phyloP scores from a whole-genome alignment of 2,888 invertebrate species.

The Keiferia lycopersicella region DNA sequence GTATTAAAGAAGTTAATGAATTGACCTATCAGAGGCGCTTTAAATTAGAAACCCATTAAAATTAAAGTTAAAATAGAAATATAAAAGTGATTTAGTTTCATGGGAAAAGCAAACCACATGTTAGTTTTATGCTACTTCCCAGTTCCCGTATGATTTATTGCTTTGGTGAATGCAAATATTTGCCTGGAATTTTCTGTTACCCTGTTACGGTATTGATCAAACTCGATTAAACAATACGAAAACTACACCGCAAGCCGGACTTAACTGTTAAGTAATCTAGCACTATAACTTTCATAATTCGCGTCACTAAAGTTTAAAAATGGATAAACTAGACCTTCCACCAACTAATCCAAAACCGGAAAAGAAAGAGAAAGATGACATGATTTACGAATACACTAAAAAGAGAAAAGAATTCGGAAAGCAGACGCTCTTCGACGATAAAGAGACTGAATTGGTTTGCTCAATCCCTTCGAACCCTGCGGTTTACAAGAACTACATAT shows the following conservation, averaged over 20 bases:
- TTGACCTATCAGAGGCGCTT: too few relatives aligned
- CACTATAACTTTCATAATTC: background rate
- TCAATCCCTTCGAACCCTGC: constrained; percentile 83
- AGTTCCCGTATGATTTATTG: too few relatives aligned
- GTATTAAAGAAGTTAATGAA: background rate
- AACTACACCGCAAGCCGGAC: background rate
- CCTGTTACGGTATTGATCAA: constrained; percentile 17
- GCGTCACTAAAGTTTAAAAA: background rate
- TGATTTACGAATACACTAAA: constrained; percentile 83
- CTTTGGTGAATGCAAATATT: too few relatives aligned
- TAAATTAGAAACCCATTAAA: too few relatives aligned
- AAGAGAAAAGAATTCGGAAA: constrained; percentile 87
- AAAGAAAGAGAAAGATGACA: constrained; percentile 59
- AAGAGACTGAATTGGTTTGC: constrained; percentile 83
- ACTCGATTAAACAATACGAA: background rate
- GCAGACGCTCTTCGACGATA: constrained; percentile 86
- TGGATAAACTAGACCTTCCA: constrained; percentile 36
- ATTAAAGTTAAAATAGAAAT: too few relatives aligned
- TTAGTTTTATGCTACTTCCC: too few relatives aligned
- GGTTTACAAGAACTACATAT: constrained; percentile 76
- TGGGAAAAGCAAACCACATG: too few relatives aligned
- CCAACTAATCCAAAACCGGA: constrained; percentile 36
- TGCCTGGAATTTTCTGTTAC: too few relatives aligned
- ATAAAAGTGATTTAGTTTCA: too few relatives aligned
- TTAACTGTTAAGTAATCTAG: background rate